Evolutionary conservation across 2,888 invertebrate species (phyloP), one percentile per base, ranked within the genome.

Genomic region (Coelinius sp.): DNA sequence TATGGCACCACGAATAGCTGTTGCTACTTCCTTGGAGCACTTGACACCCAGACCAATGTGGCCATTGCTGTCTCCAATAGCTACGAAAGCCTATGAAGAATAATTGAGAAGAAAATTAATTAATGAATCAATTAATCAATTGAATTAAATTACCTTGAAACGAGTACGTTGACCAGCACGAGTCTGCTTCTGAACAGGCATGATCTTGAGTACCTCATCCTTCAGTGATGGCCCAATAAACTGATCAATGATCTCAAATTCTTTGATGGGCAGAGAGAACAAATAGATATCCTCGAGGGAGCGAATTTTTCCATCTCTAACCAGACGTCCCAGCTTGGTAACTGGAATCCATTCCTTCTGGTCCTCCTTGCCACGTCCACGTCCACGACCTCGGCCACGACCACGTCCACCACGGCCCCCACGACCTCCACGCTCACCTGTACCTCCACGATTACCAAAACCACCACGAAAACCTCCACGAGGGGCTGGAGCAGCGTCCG

Each of bases 121-220:
- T n/a, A n/a, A n/a, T n/a, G n/a, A n/a, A n/a, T 35, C 8, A 2
- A 35, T 1, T 35, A 10, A 35, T 35, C 35, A 35, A 35, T 35
- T 35, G 35, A 38, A 38, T n/a, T n/a, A 38, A 38, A 5, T 62
- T 72, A 91, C 92, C 91, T 99, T 99, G 90, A 99, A 99, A 85
- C 99, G 94, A 12, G 99, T 99, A 86, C 99, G 94, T 89, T 99
- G 99, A 91, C 99, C 99, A 80, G 99, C 99, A 89, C 99, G 94
- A 0, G 99, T 99, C 89, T 99, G 99, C 89, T 99, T 99, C 92
- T 99, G 99, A 17, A 99, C 99, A 74, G 99, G 99, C 98, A 99
- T 99, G 88, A 99, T 99, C 89, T 99, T 99, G 81, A 99, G 90
- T 0, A 99, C 99, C 88, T 99, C 99, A 90, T 99, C 99, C 86